phyloP scores from a whole-genome alignment of 2,888 invertebrate species.

The Clitarchus hookeri region DNA sequence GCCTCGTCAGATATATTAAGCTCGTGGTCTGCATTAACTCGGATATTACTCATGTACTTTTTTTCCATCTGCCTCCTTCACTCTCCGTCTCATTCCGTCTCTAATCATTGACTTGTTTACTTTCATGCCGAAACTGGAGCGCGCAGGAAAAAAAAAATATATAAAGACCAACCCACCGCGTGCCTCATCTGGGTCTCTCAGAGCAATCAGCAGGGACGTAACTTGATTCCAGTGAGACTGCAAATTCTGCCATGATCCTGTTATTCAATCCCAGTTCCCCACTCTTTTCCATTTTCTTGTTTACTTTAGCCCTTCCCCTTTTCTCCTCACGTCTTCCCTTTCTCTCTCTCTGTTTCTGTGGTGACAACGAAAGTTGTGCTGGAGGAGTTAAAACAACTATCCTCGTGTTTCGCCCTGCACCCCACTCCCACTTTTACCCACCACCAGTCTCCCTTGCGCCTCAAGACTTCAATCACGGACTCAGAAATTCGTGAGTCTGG shows the following conservation, averaged over 20 bases:
- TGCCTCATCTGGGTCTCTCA: background rate
- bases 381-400: background rate
- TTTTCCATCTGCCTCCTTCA: background rate
- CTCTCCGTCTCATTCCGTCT: background rate
- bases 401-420: background rate
- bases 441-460: no score
- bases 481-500: background rate
- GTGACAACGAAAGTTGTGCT: background rate
- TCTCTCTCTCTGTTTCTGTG: background rate
- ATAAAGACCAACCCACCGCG: background rate
- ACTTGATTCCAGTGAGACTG: slow-evolving; percentile 4
- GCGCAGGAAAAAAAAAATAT: background rate
- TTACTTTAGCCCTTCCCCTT: background rate
- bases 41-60: background rate
- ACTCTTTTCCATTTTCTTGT: background rate
- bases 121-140: background rate
- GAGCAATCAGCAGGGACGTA: background rate
- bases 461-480: background rate
- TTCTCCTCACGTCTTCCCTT: background rate
- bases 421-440: no score
- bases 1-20: no score
- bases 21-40: background rate
- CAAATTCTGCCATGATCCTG: background rate
- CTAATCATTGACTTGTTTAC: background rate
- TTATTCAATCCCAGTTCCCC: background rate